Base-by-base conservation (phyloP, 2,797 vertebrate species). In the Crocidura indochinensis region DNA sequence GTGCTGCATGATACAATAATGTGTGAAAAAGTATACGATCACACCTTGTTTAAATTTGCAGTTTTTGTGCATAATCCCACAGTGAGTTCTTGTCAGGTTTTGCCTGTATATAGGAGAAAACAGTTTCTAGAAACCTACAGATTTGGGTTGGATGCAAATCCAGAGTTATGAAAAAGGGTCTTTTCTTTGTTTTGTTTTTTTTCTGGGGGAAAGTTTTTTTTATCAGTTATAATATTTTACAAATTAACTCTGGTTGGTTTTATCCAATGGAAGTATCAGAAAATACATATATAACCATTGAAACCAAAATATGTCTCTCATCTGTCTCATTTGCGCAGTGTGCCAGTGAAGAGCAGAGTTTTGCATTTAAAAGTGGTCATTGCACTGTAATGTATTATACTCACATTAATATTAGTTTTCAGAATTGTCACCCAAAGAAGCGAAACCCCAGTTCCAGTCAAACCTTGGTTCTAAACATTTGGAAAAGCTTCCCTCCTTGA, bases 41-140 rank as follows among this genome's bases (percentile, higher is more conserved):
- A 68, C 97, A 98, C 98, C 98, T 98, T 97, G 97, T 97, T 97
- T 96, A 97, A 97, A 97, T 97, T 97, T 97, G 96, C 97, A 97
- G 97, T 96, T 97, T 98, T 98, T 97, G 93, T 97, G 97, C 97
- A 96, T 97, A 98, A 97, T 97, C 96, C 96, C 96, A 96, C 97
- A 96, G 93, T 87, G 96, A 97, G 97, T 96, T 97, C 96, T 96
- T 96, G 97, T 97, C 96, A 97, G 96, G 90, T 96, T 97, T 97
- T 97, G 95, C 97, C 96, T 97, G 92, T 94, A 96, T 94, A 93
- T 94, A 96, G 96, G 97, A 94, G 96, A 96, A 95, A 96, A 96
- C 96, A 97, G 96, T 97, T 96, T 97, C 95, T 84, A 95, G 94
- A 95, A 96, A 85, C 90, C 22, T 94, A 92, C 75, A 95, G 96